Percentiles rank a stretch among this genome's conserved stretches.
Conservation (phyloP, 2,888 invertebrate species). For the Xestia rhomboidea region DNA sequence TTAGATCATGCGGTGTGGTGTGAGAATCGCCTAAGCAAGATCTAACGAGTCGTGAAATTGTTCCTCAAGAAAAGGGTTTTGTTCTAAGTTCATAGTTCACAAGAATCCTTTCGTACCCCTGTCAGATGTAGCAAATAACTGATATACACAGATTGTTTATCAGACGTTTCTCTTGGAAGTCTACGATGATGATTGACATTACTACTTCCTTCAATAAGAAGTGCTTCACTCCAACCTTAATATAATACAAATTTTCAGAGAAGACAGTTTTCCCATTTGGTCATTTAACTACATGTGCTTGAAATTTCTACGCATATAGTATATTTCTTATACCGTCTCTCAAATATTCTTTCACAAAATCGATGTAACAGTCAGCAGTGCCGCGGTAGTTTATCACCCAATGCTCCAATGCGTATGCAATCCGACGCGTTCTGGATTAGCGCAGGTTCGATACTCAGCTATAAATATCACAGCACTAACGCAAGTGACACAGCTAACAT, state of each 20-base stretch:
- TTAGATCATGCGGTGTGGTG: neutral
- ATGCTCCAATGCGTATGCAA: constrained; percentile 61
- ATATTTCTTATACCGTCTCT: neutral
- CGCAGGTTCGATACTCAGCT: constrained; percentile 71
- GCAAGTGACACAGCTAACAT: constrained; percentile 71
- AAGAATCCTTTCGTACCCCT: neutral
- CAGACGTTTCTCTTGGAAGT: neutral
- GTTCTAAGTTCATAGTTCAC: neutral
- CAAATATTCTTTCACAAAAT: constrained; percentile 35
- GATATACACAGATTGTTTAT: neutral
- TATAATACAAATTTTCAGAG: neutral
- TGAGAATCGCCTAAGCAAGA: neutral
- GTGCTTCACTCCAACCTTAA: neutral
- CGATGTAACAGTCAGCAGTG: constrained; percentile 53
- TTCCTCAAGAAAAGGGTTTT: constrained; percentile 5
- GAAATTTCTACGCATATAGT: neutral
- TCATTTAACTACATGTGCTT: neutral
- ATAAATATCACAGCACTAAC: constrained; percentile 81
- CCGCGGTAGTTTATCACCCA: constrained; percentile 66
- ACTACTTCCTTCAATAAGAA: neutral
- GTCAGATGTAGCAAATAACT: neutral
- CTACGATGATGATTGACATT: no score
- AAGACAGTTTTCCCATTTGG: neutral
- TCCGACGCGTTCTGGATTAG: constrained; percentile 71
- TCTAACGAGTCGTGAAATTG: neutral